These are phyloP conservation scores for Isurus oxyrinchus DNA, from an alignment of 2,113 vertebrate species.

Conservation along the genomic window DNA sequence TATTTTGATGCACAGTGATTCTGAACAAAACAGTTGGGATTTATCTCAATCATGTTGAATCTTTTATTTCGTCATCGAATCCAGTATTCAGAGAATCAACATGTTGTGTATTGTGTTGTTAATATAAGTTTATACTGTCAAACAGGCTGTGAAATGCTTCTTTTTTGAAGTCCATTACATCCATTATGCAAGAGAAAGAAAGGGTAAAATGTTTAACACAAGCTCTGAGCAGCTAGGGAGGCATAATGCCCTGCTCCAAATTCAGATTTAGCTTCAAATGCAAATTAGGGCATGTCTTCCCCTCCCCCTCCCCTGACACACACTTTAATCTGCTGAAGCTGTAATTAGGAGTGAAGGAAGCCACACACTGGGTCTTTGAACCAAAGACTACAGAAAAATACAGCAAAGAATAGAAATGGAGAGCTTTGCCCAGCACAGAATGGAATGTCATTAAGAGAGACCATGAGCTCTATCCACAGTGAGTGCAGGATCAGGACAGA, in stretches of 20 bases:
- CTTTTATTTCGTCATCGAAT: slow-evolving; percentile 28
- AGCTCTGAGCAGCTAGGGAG: slow-evolving; percentile 57
- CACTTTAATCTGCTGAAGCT: slow-evolving; percentile 53
- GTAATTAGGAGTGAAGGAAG: slow-evolving; percentile 57
- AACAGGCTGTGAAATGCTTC: slow-evolving; percentile 35
- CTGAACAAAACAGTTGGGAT: slow-evolving; percentile 29
- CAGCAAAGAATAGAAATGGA: slow-evolving; percentile 38
- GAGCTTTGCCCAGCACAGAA: slow-evolving; percentile 19
- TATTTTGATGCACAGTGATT: not conserved
- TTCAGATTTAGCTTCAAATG: slow-evolving; percentile 60
- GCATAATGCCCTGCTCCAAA: slow-evolving; percentile 51
- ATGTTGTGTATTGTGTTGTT: slow-evolving; percentile 28
- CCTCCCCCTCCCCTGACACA: slow-evolving; percentile 46
- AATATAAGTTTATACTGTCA: slow-evolving; percentile 33
- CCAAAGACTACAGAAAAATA: slow-evolving; percentile 51
- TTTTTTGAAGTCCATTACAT: slow-evolving; percentile 44
- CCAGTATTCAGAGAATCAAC: not conserved
- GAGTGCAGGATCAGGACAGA: slow-evolving; percentile 34
- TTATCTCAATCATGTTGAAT: slow-evolving; percentile 22
- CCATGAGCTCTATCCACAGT: slow-evolving; percentile 16
- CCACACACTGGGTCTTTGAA: slow-evolving; percentile 50
- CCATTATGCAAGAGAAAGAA: slow-evolving; percentile 44
- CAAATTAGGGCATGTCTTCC: slow-evolving; percentile 53
- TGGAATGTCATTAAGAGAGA: slow-evolving; percentile 27
- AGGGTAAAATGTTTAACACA: slow-evolving; percentile 62